These are phyloP conservation scores for Rhyacophila brunnea DNA, from an alignment of 1,140 invertebrate genomes.

Conservation along the genomic window DNA sequence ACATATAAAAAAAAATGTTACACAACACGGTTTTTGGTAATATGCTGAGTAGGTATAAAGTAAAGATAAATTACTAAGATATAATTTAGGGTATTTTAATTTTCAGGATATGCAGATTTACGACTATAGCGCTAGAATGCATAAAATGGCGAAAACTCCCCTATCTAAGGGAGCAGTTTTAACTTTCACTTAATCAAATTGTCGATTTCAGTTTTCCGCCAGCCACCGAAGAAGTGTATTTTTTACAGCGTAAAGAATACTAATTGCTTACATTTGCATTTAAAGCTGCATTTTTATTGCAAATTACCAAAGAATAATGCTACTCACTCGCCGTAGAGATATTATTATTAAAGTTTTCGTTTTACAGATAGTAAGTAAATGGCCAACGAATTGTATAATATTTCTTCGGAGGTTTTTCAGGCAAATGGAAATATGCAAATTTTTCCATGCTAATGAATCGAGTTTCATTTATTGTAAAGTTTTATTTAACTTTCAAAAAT, in stretches of 20 bases:
- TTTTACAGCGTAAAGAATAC: conserved; percentile 28
- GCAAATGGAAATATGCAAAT: background rate
- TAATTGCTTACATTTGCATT: conserved; percentile 35
- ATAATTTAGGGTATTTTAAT: no score
- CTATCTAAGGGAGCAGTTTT: conserved; percentile 4
- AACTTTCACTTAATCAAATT: conserved; percentile 32
- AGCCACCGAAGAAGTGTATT: conserved; percentile 13
- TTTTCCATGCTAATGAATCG: background rate
- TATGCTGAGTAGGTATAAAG: no score
- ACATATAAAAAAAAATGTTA: no score
- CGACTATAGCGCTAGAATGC: no score
- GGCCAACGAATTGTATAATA: background rate
- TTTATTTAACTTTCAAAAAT: background rate
- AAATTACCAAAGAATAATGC: conserved; percentile 22
- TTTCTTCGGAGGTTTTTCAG: no score
- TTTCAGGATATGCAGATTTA: no score
- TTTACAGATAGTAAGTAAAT: conserved; percentile 19
- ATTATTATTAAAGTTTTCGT: conserved; percentile 23
- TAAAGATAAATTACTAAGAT: no score
- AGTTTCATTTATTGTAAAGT: background rate
- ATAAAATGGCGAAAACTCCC: no score
- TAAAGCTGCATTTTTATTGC: conserved; percentile 35
- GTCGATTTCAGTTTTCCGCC: conserved; percentile 25
- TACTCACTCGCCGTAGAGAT: conserved; percentile 6
- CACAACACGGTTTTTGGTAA: no score